Conservation (phyloP, 2,113 vertebrate species). For the Nannobrachium achirus region DNA sequence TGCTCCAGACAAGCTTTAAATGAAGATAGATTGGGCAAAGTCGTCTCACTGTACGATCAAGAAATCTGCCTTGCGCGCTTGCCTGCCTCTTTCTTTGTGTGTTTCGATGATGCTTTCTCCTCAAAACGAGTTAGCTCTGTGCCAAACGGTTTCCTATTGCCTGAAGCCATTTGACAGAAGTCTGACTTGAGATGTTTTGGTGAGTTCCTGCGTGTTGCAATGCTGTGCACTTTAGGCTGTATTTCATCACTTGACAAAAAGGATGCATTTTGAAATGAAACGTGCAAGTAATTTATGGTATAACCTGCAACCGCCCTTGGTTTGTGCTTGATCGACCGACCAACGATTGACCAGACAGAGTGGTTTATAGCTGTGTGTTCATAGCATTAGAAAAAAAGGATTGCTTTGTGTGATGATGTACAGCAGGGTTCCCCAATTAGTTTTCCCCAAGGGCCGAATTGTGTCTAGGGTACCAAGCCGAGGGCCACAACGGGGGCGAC, state of each 20-base stretch:
- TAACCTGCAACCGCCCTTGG: no score
- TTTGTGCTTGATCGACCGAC: no score
- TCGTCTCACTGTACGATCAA: conserved; percentile 42
- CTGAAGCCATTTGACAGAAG: conserved; percentile 32
- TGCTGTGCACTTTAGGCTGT: conserved; percentile 22
- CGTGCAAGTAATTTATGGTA: no score
- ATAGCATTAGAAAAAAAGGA: no score
- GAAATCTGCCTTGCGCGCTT: conserved; percentile 51
- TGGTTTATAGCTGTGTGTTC: no score
- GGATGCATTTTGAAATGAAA: no score
- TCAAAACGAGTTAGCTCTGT: conserved; percentile 55
- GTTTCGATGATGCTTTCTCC: conserved; percentile 59
- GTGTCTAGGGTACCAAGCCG: no score
- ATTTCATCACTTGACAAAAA: conserved; percentile 36
- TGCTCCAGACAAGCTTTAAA: conserved; percentile 65
- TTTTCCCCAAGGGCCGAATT: no score
- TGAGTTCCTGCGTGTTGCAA: conserved; percentile 11
- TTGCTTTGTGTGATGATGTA: no score
- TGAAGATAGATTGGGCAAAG: conserved; percentile 61
- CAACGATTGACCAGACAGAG: no score
- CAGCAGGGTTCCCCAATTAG: no score
- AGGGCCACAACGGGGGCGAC: no score
- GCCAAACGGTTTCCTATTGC: conserved; percentile 32
- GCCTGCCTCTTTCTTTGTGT: conserved; percentile 21
- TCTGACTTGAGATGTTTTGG: conserved; percentile 16